Base-by-base conservation (phyloP, 2,113 vertebrate species). In the Dromiciops gliroides region DNA sequence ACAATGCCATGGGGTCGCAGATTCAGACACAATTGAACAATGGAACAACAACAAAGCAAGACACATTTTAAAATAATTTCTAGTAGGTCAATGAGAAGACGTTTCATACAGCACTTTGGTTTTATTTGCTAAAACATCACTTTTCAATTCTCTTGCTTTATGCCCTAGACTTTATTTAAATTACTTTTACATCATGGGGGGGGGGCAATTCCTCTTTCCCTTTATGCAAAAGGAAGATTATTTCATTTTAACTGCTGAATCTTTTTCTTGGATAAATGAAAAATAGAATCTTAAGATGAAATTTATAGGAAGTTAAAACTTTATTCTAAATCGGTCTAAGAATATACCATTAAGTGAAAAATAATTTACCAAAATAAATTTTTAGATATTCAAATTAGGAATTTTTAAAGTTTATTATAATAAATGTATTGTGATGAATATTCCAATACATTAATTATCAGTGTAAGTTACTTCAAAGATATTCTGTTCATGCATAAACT, bases 221-320 rank as follows among this genome's bases (percentile, higher is more conserved):
- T 9, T 6, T 60, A n/a, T 8, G 50, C 92, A 50, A 23, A 11
- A 96, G 14, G 44, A 93, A 14, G 49, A 94, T 92, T 37, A 96
- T 47, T 50, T 31, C 52, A 94, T 28, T 26, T 24, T 48, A 93
- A 89, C 0, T 47, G 12, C 31, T 60, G 0, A n/a, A 89, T 23
- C 4, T 53, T 37, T 48, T 92, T 91, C 56, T 67, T 31, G 31
- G 56, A 93, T 92, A 93, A 96, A 94, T 53, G 16, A 25, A 91
- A 90, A 37, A 91, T 91, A 48, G 28, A 95, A 95, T 93, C 67
- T 90, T 95, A 96, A 95, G 56, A 60, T 51, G 95, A 96, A 94
- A 96, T 37, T 49, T 94, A 60, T 0, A 44, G 31, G 23, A 91
- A 95, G 92, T 60, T 90, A 24, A 94, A 96, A 83, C 25, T 92